Percentiles rank a stretch among this genome's conserved stretches.
Evolutionary conservation across 2,888 invertebrate genomes (phyloP).

Genomic region (Xestia ashworthii): DNA sequence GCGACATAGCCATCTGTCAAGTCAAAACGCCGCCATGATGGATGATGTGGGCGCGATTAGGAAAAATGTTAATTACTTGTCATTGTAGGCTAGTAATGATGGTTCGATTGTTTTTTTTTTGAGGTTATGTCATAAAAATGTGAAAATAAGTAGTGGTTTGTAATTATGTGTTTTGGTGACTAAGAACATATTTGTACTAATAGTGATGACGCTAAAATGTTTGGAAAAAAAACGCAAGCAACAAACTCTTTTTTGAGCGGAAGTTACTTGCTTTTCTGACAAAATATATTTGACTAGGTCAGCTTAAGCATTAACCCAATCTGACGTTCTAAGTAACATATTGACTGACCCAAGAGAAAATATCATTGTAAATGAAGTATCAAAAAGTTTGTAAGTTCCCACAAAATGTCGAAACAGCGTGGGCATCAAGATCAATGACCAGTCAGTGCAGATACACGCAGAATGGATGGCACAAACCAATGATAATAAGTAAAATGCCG

Average conservation of each 20-base stretch:
- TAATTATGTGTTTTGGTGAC: slow-evolving; percentile 10
- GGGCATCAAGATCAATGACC: slow-evolving; percentile 76
- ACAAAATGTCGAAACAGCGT: slow-evolving; percentile 73
- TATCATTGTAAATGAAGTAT: slow-evolving; percentile 31
- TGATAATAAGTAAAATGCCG: slow-evolving; percentile 65
- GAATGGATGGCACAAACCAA: slow-evolving; percentile 75
- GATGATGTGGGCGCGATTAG: slow-evolving; percentile 64
- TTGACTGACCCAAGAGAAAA: slow-evolving; percentile 30
- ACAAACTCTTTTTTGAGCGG: neutral
- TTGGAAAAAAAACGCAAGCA: neutral
- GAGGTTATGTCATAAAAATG: slow-evolving; percentile 16
- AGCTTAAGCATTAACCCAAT: neutral
- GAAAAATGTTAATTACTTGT: slow-evolving; percentile 72
- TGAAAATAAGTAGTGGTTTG: neutral
- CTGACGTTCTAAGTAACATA: neutral
- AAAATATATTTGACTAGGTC: no score
- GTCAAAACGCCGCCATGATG: slow-evolving; percentile 66
- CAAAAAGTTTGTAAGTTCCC: slow-evolving; percentile 56
- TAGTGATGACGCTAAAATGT: neutral
- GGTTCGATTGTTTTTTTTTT: slow-evolving; percentile 45
- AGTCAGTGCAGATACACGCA: slow-evolving; percentile 70
- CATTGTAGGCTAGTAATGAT: slow-evolving; percentile 61
- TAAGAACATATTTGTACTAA: neutral
- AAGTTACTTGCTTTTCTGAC: neutral
- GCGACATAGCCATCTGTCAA: slow-evolving; percentile 66